These are phyloP conservation scores for Diplolepis rosae DNA, from an alignment of 2,888 invertebrate genomes.

Conservation along the genomic window DNA sequence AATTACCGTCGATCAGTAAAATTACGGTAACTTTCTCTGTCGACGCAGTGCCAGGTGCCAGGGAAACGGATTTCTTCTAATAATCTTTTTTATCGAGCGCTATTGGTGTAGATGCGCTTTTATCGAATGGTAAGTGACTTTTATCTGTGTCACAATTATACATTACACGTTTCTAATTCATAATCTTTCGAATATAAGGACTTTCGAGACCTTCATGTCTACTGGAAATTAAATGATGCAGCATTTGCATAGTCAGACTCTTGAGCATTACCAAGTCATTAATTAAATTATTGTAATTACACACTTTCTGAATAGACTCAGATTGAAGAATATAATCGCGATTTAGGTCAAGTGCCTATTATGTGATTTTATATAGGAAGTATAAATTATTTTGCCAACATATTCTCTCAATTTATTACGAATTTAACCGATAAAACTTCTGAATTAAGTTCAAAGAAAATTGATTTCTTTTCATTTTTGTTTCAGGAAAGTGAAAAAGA, in stretches of 20 bases:
- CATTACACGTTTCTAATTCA: neutral
- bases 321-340: neutral
- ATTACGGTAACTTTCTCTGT: constrained; percentile 43
- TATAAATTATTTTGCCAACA: no score
- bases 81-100: neutral
- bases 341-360: neutral
- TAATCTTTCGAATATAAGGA: neutral
- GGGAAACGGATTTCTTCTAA: neutral
- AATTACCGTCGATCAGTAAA: constrained; percentile 29
- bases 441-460: neutral
- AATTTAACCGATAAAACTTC: no score
- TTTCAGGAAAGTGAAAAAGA: no score
- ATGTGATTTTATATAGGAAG: no score
- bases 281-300: neutral
- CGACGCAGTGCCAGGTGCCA: neutral
- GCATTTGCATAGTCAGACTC: neutral
- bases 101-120: neutral
- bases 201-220: neutral
- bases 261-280: neutral
- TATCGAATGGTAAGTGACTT: neutral
- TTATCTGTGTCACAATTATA: neutral
- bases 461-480: no score
- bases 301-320: no score
- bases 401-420: no score
- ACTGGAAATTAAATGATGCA: neutral